Conservation (phyloP, 2,888 invertebrate genomes). For the Danaus chrysippus region DNA sequence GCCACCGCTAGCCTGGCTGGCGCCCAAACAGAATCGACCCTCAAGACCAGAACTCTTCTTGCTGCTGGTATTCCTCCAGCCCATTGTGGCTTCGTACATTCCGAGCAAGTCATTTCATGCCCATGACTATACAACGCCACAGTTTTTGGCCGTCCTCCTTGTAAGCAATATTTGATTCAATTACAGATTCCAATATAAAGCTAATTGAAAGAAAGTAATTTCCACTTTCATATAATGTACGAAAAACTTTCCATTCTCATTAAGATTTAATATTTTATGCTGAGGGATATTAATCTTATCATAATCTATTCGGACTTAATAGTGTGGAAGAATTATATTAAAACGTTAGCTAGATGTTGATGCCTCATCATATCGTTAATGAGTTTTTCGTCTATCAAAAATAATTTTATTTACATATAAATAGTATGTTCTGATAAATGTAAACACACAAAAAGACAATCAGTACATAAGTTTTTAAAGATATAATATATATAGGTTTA, state of each 20-base stretch:
- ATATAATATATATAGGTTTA: too few relatives aligned
- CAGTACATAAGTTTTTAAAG: too few relatives aligned
- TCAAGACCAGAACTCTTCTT: slow-evolving; percentile 84
- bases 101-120: slow-evolving; percentile 81
- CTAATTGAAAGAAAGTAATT: too few relatives aligned
- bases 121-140: slow-evolving; percentile 85
- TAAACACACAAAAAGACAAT: too few relatives aligned
- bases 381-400: neutral
- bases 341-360: neutral
- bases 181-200: too few relatives aligned
- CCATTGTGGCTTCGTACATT: slow-evolving; percentile 84
- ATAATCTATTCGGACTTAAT: slow-evolving; percentile 7
- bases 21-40: slow-evolving; percentile 87
- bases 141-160: slow-evolving; percentile 84
- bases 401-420: too few relatives aligned
- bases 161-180: slow-evolving; percentile 27
- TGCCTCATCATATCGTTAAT: neutral
- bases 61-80: slow-evolving; percentile 90
- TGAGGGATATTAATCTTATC: neutral
- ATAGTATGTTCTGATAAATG: too few relatives aligned
- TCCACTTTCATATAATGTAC: neutral
- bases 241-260: neutral
- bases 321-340: slow-evolving; percentile 1
- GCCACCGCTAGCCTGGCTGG: slow-evolving; percentile 87
- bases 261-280: neutral